These are phyloP conservation scores for Montipora sp. DNA, from an alignment of 64 coral and sea anemone genomes.

Conservation along the genomic window DNA sequence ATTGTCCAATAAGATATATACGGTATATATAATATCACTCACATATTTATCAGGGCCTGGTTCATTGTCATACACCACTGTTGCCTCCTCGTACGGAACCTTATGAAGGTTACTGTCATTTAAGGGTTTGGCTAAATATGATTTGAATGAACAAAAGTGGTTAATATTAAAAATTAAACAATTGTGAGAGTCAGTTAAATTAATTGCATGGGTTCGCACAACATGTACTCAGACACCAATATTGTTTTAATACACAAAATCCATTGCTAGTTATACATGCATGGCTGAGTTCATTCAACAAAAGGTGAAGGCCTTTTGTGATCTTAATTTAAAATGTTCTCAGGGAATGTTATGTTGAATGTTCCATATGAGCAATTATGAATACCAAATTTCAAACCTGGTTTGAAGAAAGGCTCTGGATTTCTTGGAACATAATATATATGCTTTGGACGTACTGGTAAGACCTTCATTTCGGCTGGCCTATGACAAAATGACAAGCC, in stretches of 20 bases:
- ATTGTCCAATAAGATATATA: too few species aligned
- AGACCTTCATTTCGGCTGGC: slow-evolving; percentile 91
- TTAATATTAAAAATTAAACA: too few species aligned
- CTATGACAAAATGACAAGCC: not conserved
- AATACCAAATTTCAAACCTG: slow-evolving; percentile 5
- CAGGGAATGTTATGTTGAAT: too few species aligned
- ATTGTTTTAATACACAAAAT: too few species aligned
- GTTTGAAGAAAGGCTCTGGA: slow-evolving; percentile 86
- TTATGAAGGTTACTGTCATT: not conserved
- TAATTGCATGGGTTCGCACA: too few species aligned
- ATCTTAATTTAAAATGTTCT: too few species aligned
- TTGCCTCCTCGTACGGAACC: slow-evolving; percentile 55
- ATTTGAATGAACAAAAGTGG: not conserved
- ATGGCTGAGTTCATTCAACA: too few species aligned
- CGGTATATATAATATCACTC: slow-evolving; percentile 24
- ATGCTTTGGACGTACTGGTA: slow-evolving; percentile 63
- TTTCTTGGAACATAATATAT: slow-evolving; percentile 60
- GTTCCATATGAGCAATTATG: too few species aligned
- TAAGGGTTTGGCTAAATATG: not conserved
- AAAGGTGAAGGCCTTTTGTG: too few species aligned
- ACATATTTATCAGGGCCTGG: slow-evolving; percentile 81
- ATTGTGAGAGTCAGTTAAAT: too few species aligned
- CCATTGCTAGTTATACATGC: too few species aligned
- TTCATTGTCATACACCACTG: slow-evolving; percentile 81
- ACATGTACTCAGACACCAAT: too few species aligned